Evolutionary conservation across 92 coral and sea anemone genomes (phyloP).

Genomic region (Phenganax marumi): DNA sequence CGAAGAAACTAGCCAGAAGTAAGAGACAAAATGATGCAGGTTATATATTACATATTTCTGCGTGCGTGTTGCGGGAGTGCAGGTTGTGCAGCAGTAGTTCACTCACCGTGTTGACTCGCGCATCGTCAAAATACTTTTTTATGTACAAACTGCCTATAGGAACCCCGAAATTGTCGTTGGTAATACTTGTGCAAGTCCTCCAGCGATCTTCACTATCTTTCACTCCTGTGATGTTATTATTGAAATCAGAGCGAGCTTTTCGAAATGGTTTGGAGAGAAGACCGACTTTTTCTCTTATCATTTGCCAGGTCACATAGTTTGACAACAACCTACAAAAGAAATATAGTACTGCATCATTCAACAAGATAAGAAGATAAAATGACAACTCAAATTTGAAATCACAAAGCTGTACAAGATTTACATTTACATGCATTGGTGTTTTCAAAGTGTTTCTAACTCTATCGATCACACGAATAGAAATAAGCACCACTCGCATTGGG

Average conservation of each 20-base stretch:
- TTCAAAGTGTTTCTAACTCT: too few species aligned
- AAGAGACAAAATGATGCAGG: too few species aligned
- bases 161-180: slow-evolving; percentile 96
- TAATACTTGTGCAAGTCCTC: slow-evolving; percentile 91
- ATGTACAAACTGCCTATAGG: slow-evolving; percentile 90
- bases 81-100: background rate
- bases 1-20: too few species aligned
- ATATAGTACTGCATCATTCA: background rate
- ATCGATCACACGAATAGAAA: too few species aligned
- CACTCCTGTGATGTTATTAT: slow-evolving; percentile 88
- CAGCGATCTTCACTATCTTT: slow-evolving; percentile 90
- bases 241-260: slow-evolving; percentile 82
- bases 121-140: slow-evolving; percentile 70
- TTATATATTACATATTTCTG: too few species aligned
- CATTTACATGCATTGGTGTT: too few species aligned
- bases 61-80: background rate
- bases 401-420: too few species aligned
- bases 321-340: slow-evolving; percentile 70
- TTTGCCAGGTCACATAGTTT: slow-evolving; percentile 96
- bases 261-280: slow-evolving; percentile 85
- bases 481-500: too few species aligned
- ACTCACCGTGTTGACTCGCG: slow-evolving; percentile 68
- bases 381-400: too few species aligned
- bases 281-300: slow-evolving; percentile 94
- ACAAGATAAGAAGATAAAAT: too few species aligned